phyloP scores from a whole-genome alignment of 2,888 invertebrate genomes.

The Suillia variegata region DNA sequence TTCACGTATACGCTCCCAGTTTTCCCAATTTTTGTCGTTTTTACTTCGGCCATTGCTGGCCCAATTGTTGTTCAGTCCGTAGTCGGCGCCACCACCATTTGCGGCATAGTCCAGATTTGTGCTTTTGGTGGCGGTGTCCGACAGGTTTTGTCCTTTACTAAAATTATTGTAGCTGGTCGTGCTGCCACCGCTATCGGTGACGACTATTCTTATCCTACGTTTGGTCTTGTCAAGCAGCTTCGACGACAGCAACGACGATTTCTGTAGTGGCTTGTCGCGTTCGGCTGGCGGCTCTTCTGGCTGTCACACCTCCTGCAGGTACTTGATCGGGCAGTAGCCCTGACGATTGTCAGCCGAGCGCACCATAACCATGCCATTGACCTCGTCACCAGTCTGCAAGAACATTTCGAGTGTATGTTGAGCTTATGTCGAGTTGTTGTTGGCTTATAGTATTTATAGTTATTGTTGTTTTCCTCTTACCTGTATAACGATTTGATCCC shows the following conservation, averaged over 20 bases:
- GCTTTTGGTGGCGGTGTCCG: conserved; percentile 33
- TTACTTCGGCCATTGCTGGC: conserved; percentile 47
- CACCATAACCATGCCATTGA: conserved; percentile 93
- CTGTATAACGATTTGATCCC: conserved; percentile 92
- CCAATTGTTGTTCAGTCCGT: conserved; percentile 28
- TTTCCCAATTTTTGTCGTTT: conserved; percentile 61
- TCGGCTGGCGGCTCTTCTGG: conserved; percentile 62
- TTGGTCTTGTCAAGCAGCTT: conserved; percentile 57
- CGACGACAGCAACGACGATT: conserved; percentile 53
- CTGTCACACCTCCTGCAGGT: conserved; percentile 93
- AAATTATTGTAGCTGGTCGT: conserved; percentile 44
- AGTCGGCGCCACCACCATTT: background rate
- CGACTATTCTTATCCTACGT: conserved; percentile 59
- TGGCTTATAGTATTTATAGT: background rate
- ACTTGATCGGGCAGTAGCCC: conserved; percentile 92
- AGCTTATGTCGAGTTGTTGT: background rate
- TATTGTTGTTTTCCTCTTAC: conserved; percentile 40
- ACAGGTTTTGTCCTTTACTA: conserved; percentile 5
- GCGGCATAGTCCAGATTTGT: conserved; percentile 42
- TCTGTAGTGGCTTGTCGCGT: conserved; percentile 52
- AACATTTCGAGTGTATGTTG: background rate
- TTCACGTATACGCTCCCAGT: conserved; percentile 61
- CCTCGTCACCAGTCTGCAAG: conserved; percentile 78
- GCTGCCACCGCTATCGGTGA: conserved; percentile 50
- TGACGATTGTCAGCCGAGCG: conserved; percentile 91